Evolutionary conservation across 2,888 invertebrate genomes (phyloP).

Genomic region (Calliphora vomitoria): DNA sequence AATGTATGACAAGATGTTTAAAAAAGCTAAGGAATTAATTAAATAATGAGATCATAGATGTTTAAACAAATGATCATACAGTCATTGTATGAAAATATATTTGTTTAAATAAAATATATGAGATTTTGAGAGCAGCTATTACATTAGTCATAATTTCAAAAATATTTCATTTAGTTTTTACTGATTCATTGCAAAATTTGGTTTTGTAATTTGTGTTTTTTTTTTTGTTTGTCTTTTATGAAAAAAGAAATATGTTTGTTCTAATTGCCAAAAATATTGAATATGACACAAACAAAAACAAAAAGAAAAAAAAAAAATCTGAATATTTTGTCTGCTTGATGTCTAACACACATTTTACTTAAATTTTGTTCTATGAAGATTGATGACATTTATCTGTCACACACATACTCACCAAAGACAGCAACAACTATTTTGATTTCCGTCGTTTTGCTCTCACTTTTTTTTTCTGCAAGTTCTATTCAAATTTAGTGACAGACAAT

Average conservation of each 20-base stretch:
- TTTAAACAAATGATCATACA: slow-evolving; percentile 28
- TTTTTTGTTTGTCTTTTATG: neutral
- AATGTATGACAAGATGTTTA: slow-evolving; percentile 5
- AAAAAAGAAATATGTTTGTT: neutral
- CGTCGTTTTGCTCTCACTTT: slow-evolving; percentile 66
- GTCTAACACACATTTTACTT: slow-evolving; percentile 61
- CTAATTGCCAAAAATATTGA: slow-evolving; percentile 54
- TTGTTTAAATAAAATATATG: no score
- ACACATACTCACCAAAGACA: slow-evolving; percentile 52
- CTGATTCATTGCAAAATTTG: slow-evolving; percentile 37
- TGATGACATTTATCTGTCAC: slow-evolving; percentile 59
- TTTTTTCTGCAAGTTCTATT: neutral
- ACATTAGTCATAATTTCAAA: slow-evolving; percentile 51
- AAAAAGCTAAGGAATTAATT: neutral
- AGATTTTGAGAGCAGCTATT: neutral
- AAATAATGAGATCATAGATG: slow-evolving; percentile 54
- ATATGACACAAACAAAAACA: neutral
- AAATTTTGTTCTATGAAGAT: slow-evolving; percentile 39
- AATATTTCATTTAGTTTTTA: slow-evolving; percentile 41
- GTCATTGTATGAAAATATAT: neutral
- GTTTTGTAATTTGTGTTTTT: neutral
- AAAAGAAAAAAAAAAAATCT: neutral
- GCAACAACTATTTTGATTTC: slow-evolving; percentile 67
- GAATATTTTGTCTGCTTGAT: slow-evolving; percentile 54
- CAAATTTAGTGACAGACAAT: slow-evolving; percentile 19